Evolutionary conservation across 2,888 invertebrate species (phyloP).

Genomic region (Agrilus biguttatus): DNA sequence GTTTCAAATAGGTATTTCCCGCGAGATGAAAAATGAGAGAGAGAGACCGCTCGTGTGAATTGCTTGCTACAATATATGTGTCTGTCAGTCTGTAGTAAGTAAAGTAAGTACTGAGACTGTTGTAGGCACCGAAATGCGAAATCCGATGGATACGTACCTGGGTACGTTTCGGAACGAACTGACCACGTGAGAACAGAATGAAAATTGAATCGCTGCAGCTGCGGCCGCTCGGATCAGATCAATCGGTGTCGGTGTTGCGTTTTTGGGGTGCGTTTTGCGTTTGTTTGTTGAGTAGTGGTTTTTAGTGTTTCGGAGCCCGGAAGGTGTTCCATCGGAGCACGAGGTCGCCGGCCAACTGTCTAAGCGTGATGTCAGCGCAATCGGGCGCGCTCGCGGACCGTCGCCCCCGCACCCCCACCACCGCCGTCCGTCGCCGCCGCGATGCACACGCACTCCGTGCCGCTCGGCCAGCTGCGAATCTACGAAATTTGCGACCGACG

Average conservation of each 20-base stretch:
- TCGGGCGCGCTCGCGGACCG: slow-evolving; percentile 17
- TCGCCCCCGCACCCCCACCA: slow-evolving; percentile 19
- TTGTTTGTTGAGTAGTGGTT: slow-evolving; percentile 1
- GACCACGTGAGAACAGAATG: too few species aligned
- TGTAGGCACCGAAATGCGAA: too few species aligned
- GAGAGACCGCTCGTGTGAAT: too few species aligned
- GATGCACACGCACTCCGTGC: slow-evolving; percentile 14
- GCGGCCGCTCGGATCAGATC: background rate
- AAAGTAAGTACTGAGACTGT: too few species aligned
- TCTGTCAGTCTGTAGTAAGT: too few species aligned
- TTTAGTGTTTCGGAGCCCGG: slow-evolving; percentile 22
- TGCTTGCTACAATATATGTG: too few species aligned
- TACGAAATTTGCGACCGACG: slow-evolving; percentile 9
- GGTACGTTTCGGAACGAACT: too few species aligned
- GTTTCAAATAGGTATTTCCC: too few species aligned
- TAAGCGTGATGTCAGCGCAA: slow-evolving; percentile 32
- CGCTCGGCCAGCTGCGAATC: slow-evolving; percentile 2
- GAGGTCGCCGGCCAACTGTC: slow-evolving; percentile 41
- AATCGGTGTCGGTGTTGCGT: background rate
- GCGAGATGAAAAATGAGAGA: too few species aligned
- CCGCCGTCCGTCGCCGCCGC: slow-evolving; percentile 8
- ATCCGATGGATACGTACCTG: too few species aligned
- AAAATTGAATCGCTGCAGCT: too few species aligned
- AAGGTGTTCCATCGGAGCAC: slow-evolving; percentile 24
- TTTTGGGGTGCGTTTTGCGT: background rate